Conservation (phyloP, 2,113 vertebrate genomes). For the Cheirogaleus medius region DNA sequence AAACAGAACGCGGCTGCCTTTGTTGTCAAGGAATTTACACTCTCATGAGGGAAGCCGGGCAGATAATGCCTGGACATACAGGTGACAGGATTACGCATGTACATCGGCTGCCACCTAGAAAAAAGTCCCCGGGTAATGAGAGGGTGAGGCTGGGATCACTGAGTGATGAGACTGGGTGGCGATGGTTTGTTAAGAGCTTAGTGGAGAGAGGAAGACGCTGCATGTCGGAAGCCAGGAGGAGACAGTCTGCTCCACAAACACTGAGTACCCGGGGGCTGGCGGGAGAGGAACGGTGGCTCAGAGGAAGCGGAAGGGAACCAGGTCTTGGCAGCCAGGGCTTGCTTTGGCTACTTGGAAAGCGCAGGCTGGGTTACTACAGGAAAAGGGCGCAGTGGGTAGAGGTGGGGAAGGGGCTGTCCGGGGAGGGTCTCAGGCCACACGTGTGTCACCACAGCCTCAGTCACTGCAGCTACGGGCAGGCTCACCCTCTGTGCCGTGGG, state of each 20-base stretch:
- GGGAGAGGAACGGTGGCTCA: background rate
- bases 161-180: background rate
- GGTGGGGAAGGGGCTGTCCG: background rate
- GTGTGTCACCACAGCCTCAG: background rate
- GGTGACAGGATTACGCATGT: background rate
- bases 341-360: background rate
- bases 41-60: slow-evolving; percentile 30
- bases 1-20: background rate
- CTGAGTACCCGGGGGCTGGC: background rate
- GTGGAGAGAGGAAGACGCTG: background rate
- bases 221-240: background rate
- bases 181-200: background rate
- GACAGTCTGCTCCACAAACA: background rate
- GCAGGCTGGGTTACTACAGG: background rate
- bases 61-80: background rate
- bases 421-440: background rate
- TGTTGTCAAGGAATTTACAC: background rate
- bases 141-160: background rate
- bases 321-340: background rate
- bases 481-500: background rate
- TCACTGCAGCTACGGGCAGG: too few relatives aligned
- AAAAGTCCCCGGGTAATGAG: background rate
- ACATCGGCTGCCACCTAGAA: background rate
- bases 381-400: background rate
- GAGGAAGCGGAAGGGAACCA: background rate